Evolutionary conservation across 2,888 invertebrate genomes (phyloP).

Genomic region (Brachypalpus laphriformis): DNA sequence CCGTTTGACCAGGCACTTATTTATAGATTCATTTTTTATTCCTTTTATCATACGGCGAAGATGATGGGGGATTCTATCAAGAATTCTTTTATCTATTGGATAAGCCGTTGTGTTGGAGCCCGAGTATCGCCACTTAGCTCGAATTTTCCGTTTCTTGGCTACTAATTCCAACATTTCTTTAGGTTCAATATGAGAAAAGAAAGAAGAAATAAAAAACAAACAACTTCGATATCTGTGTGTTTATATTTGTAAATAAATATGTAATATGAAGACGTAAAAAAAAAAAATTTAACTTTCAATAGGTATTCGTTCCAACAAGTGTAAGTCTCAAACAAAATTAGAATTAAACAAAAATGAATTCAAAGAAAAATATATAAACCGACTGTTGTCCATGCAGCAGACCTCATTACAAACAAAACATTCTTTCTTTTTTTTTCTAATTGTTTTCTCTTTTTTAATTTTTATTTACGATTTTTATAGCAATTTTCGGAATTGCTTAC

Average conservation of each 20-base stretch:
- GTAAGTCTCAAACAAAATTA: constrained; percentile 17
- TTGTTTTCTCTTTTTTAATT: not conserved
- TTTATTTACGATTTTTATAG: constrained; percentile 5
- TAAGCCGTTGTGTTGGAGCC: no score
- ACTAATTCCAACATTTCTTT: no score
- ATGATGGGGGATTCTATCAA: no score
- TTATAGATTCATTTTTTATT: no score
- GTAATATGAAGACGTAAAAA: constrained; percentile 68
- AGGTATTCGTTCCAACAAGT: constrained; percentile 37
- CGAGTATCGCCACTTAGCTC: no score
- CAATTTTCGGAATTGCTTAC: constrained; percentile 10
- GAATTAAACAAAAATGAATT: constrained; percentile 11
- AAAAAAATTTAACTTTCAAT: constrained; percentile 35
- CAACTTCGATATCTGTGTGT: constrained; percentile 45
- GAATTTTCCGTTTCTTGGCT: no score
- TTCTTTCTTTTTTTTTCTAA: not conserved
- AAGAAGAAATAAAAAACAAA: constrained; percentile 6
- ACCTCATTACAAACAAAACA: constrained; percentile 39
- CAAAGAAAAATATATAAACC: not conserved
- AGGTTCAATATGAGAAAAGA: no score
- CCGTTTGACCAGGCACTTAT: no score
- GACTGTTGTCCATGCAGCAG: constrained; percentile 18
- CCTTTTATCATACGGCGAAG: no score
- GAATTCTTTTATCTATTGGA: no score
- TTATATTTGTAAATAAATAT: constrained; percentile 72